Base-by-base conservation (phyloP, 2,797 vertebrate species). In the Molossus alvarezi region DNA sequence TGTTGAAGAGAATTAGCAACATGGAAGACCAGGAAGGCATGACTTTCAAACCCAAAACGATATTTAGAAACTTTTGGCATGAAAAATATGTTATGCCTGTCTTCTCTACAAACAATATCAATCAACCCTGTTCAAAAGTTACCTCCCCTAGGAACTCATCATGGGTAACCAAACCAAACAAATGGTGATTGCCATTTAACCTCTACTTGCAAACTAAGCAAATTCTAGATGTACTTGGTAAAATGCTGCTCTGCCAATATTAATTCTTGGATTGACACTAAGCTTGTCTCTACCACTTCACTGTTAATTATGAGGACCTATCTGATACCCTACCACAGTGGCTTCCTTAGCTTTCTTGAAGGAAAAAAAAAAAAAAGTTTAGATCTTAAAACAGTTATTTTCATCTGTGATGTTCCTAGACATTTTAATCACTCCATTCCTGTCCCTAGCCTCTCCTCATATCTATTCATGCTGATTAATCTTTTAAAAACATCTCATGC, bases 381-480 rank as follows among this genome's bases (percentile, higher is more conserved):
- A 51, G 6, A 37, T 25, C 17, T 87, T 93, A 85, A 64, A 95
- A 69, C 3, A 86, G 20, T 83, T 94, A 77, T 92, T 96, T 86
- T 94, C 33, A 90, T 65, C 62, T 88, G 27, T 92, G 53, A 92
- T 94, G 67, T 88, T 84, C 12, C 3, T 57, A 75, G 77, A 94
- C 21, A 65, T 82, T 95, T 93, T 88, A 95, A 95, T 96, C 41
- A 67, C 21, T 88, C 86, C 81, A 9, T 86, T 92, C 69, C n/a
- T 92, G 6, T 89, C 67, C n/a, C 82, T 62, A 37, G 41, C 21
- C 9, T 95, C 71, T 92, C 20, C 64, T 88, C 45, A 75, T 79
- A 92, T 71, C 48, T 97, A 58, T 64, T 90, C 92, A 67, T 80
- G 48, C 10, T 80, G 73, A 96, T 96, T 84, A 96, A 96, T 94